These are phyloP conservation scores for Dryadula phaetusa DNA, from an alignment of 2,888 invertebrate species.

Conservation along the genomic window DNA sequence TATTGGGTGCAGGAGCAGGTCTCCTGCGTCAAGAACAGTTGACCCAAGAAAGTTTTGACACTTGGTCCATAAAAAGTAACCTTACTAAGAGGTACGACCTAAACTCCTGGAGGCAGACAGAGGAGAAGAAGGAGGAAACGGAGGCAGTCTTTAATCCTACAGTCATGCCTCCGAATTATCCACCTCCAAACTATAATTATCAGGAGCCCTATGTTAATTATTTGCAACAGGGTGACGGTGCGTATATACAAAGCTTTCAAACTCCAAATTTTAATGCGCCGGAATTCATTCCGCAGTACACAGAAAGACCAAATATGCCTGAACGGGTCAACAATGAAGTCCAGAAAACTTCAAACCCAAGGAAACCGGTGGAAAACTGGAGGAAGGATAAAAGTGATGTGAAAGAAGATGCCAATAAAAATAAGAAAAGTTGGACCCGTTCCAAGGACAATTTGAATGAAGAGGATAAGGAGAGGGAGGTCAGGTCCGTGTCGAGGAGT, in stretches of 20 bases:
- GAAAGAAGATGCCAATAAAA: constrained; percentile 64
- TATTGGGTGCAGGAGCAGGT: constrained; percentile 74
- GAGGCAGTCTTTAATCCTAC: constrained; percentile 67
- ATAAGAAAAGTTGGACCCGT: constrained; percentile 65
- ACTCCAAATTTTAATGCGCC: constrained; percentile 60
- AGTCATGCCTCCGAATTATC: constrained; percentile 62
- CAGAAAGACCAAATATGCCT: constrained; percentile 47
- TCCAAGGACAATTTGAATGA: constrained; percentile 68
- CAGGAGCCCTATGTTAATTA: constrained; percentile 62
- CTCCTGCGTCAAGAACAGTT: constrained; percentile 66
- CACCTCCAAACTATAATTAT: constrained; percentile 61
- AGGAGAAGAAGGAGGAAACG: constrained; percentile 66
- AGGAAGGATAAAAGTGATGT: constrained; percentile 64
- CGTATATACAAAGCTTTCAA: constrained; percentile 69
- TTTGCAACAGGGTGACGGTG: constrained; percentile 74
- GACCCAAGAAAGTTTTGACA: constrained; percentile 66
- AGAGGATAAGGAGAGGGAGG: constrained; percentile 55
- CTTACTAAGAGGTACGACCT: constrained; percentile 72
- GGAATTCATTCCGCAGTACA: constrained; percentile 58
- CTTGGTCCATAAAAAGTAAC: constrained; percentile 67
- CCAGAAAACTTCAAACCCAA: constrained; percentile 57
- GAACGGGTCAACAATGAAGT: constrained; percentile 70
- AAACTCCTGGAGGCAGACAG: constrained; percentile 74
- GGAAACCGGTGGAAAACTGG: constrained; percentile 72
- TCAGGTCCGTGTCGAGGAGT: constrained; percentile 48